A percentile compares a stretch with the other conserved stretches of the same genome.
These are phyloP conservation scores for Phoenicopterus ruber DNA, from an alignment of 2,113 vertebrate genomes.

Conservation along the genomic window DNA sequence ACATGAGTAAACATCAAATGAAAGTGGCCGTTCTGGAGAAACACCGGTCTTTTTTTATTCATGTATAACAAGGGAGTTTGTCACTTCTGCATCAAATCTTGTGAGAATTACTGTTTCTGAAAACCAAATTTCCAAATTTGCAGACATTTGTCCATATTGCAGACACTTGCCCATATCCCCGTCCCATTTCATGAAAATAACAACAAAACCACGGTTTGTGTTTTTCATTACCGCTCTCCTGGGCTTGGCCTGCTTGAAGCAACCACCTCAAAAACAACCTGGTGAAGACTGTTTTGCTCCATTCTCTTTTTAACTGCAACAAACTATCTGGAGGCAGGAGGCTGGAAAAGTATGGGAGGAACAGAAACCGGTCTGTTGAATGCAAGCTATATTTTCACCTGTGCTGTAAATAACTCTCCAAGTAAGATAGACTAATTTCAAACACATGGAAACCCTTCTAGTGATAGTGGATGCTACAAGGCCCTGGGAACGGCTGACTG, in stretches of 20 bases:
- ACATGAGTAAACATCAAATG: background rate
- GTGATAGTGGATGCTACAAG: background rate
- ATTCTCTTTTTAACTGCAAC: background rate
- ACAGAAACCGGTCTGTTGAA: background rate
- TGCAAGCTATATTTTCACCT: background rate
- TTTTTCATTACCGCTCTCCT: background rate
- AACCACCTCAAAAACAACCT: background rate
- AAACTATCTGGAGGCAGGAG: background rate
- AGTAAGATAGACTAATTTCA: background rate
- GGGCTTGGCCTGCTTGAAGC: background rate
- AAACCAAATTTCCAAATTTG: background rate
- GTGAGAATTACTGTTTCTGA: background rate
- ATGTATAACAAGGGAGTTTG: background rate
- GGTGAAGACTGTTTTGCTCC: background rate
- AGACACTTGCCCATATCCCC: background rate
- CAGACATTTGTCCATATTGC: background rate
- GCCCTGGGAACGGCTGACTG: rapidly evolving
- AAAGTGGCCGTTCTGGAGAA: background rate
- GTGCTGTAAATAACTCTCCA: background rate
- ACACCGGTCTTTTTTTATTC: rapidly evolving
- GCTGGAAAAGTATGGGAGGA: background rate
- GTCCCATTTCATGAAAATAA: background rate
- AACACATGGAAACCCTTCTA: background rate
- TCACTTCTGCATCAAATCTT: background rate
- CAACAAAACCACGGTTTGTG: background rate